These are phyloP conservation scores for Pheucticus melanocephalus DNA, from an alignment of 2,113 vertebrate genomes.

Conservation along the genomic window DNA sequence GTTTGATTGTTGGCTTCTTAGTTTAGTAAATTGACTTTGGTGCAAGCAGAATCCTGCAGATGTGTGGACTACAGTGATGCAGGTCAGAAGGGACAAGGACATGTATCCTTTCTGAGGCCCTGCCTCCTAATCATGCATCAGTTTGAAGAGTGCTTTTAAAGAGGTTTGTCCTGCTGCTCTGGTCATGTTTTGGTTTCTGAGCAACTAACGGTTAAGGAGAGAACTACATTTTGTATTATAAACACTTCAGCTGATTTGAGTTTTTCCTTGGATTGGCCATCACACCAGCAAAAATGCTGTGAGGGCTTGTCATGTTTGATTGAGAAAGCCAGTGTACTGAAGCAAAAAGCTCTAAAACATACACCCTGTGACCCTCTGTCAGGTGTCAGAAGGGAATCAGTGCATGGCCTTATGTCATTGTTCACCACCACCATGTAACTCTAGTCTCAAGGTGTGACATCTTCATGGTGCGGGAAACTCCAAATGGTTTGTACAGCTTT, in stretches of 20 bases:
- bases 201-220: background rate
- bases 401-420: accelerated
- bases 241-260: background rate
- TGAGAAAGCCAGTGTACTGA: too few species aligned
- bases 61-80: background rate
- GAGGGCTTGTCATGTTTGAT: background rate
- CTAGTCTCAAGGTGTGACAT: background rate
- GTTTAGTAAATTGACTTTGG: background rate
- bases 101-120: background rate
- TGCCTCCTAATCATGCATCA: background rate
- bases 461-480: background rate
- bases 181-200: background rate
- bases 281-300: background rate
- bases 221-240: background rate
- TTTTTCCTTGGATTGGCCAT: background rate
- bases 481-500: background rate
- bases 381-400: background rate
- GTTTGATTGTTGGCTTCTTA: background rate
- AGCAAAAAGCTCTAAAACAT: background rate
- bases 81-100: background rate
- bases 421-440: background rate
- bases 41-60: background rate
- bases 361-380: background rate
- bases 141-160: background rate
- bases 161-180: background rate